Conservation (phyloP, 2,113 vertebrate species). For the Hippoglossus stenolepis region DNA sequence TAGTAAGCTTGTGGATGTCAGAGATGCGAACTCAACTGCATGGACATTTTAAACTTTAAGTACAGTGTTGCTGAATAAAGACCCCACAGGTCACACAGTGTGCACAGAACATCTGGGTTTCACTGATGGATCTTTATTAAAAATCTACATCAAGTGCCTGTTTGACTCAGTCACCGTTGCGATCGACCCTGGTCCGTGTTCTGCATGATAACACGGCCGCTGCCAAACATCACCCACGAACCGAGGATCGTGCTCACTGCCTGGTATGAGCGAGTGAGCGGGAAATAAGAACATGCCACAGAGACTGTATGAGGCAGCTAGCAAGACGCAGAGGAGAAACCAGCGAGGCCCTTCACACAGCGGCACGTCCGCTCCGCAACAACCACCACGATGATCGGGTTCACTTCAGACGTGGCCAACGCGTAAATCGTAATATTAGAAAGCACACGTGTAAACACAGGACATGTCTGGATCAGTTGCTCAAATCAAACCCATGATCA, state of each 20-base stretch:
- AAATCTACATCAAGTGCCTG: not conserved
- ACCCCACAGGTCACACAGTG: not conserved
- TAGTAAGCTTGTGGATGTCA: no score
- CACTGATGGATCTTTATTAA: not conserved
- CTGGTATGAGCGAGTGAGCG: conserved; percentile 76
- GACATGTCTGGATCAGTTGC: not conserved
- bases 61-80: not conserved
- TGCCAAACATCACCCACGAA: conserved; percentile 14
- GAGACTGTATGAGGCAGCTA: conserved; percentile 46
- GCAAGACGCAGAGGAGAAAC: conserved; percentile 15
- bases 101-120: not conserved
- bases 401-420: not conserved
- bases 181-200: not conserved
- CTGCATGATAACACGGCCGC: not conserved
- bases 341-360: conserved; percentile 40
- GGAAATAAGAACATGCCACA: conserved; percentile 75
- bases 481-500: not conserved
- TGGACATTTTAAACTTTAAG: no score
- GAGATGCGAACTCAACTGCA: no score
- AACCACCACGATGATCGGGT: no score
- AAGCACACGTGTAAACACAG: not conserved
- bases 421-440: not conserved
- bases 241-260: conserved; percentile 35
- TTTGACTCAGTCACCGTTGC: not conserved
- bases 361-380: no score